Evolutionary conservation across 2,888 invertebrate genomes (phyloP), one percentile per base, ranked within the genome.

Genomic region (Anoplius nigerrimus): DNA sequence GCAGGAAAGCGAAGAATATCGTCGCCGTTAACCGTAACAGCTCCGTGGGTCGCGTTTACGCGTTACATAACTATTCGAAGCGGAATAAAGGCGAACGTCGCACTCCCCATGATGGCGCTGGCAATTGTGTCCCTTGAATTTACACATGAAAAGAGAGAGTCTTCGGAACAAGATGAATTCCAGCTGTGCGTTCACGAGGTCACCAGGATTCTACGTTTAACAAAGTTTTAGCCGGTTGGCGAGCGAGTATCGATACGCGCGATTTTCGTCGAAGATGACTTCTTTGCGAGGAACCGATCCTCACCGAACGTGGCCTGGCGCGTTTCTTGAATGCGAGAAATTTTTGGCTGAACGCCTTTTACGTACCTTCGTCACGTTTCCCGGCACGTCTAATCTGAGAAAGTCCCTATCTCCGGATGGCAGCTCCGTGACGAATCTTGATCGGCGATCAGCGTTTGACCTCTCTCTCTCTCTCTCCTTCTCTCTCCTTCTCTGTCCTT

Each of bases 131-230:
- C 65, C 63, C 60, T 68, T 56, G 59, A 79, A 82, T 82, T 82
- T 80, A 64, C 82, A 82, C 75, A 78, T 82, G 82, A 82, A 82
- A 80, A 71, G 74, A 43, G 2, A 13, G 13, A 22, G 55, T 34
- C 51, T 11, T 27, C 13, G 58, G 53, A 61, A 51, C n/a, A 48
- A 48, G 11, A 11, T 48, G 64, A 71, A 71, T 71, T 71, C 62
- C 68, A 76, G 62, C 57, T 67, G 65, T 20, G 46, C 55, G 55
- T 46, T 46, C 65, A 54, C 63, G 59, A 68, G 59, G 56, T 46
- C 48, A 63, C 45, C 42, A 21, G 34, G 34, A 6, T 34, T 11
- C 34, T 34, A 34, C 34, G 34, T 34, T 34, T 34, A 34, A 34
- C 1, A 3, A 11, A 8, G 11, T 34, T 8, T 11, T 13, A 8